Evolutionary conservation across 2,797 vertebrate genomes (phyloP).

Genomic region (Sus cebifrons): DNA sequence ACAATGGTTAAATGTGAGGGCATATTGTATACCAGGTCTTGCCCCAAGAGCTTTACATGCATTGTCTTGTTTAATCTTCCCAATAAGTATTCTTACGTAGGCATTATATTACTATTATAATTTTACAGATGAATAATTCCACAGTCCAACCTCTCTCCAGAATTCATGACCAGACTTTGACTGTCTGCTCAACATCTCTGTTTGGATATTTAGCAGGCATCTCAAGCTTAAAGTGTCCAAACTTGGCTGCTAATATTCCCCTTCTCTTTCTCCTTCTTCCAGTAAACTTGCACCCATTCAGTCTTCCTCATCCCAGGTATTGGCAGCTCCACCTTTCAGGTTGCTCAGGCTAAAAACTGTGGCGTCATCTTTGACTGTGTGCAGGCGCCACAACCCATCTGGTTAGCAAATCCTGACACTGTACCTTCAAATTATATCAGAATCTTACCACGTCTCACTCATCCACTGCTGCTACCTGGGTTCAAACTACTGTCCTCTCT

Average conservation of each 20-base stretch:
- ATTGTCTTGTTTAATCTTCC: constrained; percentile 51
- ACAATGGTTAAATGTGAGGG: background rate
- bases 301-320: background rate
- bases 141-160: background rate
- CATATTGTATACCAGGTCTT: background rate
- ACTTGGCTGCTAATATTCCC: background rate
- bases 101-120: constrained; percentile 13
- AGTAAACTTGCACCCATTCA: background rate
- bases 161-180: constrained; percentile 34
- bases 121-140: constrained; percentile 56
- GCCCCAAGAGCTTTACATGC: constrained; percentile 2
- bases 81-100: constrained; percentile 12
- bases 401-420: background rate
- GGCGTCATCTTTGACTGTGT: background rate
- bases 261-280: background rate
- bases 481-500: background rate
- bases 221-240: constrained; percentile 20
- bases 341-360: background rate
- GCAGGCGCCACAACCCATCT: background rate
- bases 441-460: background rate
- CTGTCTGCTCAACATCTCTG: background rate
- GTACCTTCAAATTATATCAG: background rate
- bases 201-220: background rate
- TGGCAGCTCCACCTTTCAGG: background rate
- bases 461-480: background rate